Evolutionary conservation across 2,888 invertebrate genomes (phyloP).

Genomic region (Antitype chi): DNA sequence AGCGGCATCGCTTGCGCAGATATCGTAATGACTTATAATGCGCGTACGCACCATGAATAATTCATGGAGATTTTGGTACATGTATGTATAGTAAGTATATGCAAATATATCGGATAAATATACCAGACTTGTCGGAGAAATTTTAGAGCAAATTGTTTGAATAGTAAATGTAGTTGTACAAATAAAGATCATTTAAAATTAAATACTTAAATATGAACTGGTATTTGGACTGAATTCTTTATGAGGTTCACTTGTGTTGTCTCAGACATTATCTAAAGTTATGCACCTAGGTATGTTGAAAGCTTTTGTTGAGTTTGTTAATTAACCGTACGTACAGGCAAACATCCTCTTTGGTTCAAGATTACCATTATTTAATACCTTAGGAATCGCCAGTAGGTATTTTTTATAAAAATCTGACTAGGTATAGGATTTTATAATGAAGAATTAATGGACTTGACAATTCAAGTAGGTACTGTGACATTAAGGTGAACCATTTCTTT

Average conservation of each 20-base stretch:
- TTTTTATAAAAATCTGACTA: background rate
- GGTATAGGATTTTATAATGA: background rate
- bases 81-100: conserved; percentile 55
- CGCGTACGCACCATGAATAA: conserved; percentile 72
- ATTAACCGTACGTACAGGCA: conserved; percentile 50
- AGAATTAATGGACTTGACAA: background rate
- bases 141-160: conserved; percentile 58
- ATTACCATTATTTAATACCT: background rate
- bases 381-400: background rate
- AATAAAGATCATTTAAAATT: conserved; percentile 56
- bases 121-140: conserved; percentile 55
- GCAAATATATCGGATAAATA: conserved; percentile 62
- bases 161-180: conserved; percentile 52
- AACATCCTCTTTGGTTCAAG: conserved; percentile 37
- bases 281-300: conserved; percentile 29
- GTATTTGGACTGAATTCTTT: conserved; percentile 52
- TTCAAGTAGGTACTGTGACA: conserved; percentile 57
- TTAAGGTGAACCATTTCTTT: conserved; percentile 68
- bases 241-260: conserved; percentile 44
- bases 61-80: conserved; percentile 71
- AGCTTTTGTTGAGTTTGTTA: conserved; percentile 50
- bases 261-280: conserved; percentile 37
- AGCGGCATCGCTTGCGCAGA: conserved; percentile 61
- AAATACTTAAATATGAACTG: conserved; percentile 45
- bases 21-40: conserved; percentile 76